Evolutionary conservation across 2,888 invertebrate genomes (phyloP), one percentile per base, ranked within the genome.

Genomic region (Periphyllus acericola): DNA sequence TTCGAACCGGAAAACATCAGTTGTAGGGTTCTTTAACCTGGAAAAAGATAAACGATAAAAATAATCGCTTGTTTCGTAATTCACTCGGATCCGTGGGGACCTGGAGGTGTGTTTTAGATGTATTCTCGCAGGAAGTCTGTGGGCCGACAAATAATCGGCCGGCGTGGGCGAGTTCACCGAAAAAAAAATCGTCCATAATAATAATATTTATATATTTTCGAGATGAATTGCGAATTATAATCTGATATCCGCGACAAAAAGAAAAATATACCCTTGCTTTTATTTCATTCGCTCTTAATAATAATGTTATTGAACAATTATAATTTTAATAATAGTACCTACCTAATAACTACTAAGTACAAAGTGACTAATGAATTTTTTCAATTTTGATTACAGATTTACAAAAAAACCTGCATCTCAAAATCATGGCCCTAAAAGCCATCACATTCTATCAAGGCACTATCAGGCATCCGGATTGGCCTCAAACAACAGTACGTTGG

Each of bases 401-500:
- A 55, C 74, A 55, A 74, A 74, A 60, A 81, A 74, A 87, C 74
- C 74, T n/a, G 74, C 55, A 46, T 60, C 29, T 60, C 55, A 34
- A 55, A 21, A 80, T 25, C 55, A 74, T 60, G 60, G 80, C 55
- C 25, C 72, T 60, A 19, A 81, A 87, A 81, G 72, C 74, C 25
- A 55, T 52, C 72, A 80, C 72, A 60, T 81, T 81, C 19, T 71
- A 81, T 60, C 80, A 74, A n/a, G 72, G 87, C 34, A 72, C 79
- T 14, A 52, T 86, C 21, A 87, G 87, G 87, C 87, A 87, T 87
- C 87, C 46, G 60, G 81, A 87, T 40, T 87, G 87, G 87, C 87
- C 87, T 87, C 87, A 74, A 74, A 87, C 87, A 25, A 87, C 87
- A 36, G 87, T 87, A 25, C 87, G 87, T n/a, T 87, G 87, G 87